Conservation (phyloP, 2,888 invertebrate genomes). For the Pilophorus perplexus region DNA sequence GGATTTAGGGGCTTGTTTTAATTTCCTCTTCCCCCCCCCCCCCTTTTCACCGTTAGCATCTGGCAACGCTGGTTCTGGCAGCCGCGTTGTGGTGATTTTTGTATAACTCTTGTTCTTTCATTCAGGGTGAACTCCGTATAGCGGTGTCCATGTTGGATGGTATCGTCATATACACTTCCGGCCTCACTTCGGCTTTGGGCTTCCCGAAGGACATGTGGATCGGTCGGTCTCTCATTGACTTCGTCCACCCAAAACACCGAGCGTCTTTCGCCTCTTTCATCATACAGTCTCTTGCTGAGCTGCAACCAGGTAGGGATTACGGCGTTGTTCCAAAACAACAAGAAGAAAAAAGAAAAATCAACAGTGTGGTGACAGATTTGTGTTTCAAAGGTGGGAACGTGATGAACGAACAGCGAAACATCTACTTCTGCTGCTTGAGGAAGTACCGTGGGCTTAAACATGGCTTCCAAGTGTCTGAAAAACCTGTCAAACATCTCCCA, state of each 20-base stretch:
- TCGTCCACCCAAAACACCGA: slow-evolving; percentile 74
- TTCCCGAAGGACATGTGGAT: slow-evolving; percentile 82
- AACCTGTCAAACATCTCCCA: slow-evolving; percentile 63
- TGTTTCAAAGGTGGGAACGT: background rate
- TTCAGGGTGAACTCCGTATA: slow-evolving; percentile 72
- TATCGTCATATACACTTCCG: slow-evolving; percentile 72
- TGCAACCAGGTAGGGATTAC: slow-evolving; percentile 32
- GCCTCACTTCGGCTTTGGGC: slow-evolving; percentile 67
- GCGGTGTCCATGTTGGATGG: slow-evolving; percentile 83
- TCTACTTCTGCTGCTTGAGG: slow-evolving; percentile 64
- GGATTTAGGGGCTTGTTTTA: background rate
- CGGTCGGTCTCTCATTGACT: slow-evolving; percentile 81
- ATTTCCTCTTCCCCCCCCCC: background rate
- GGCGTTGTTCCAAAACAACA: too few species aligned
- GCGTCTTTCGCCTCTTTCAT: slow-evolving; percentile 74
- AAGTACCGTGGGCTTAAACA: slow-evolving; percentile 63
- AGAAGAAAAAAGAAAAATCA: too few species aligned
- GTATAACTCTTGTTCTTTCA: too few species aligned
- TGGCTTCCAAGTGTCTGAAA: slow-evolving; percentile 60
- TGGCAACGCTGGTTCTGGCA: background rate
- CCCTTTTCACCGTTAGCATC: background rate
- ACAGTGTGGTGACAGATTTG: too few species aligned
- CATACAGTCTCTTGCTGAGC: slow-evolving; percentile 60
- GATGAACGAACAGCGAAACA: slow-evolving; percentile 10
- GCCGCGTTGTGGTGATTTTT: too few species aligned